Conservation (phyloP, 2,888 invertebrate genomes). For the Tetheella fluctuosa region DNA sequence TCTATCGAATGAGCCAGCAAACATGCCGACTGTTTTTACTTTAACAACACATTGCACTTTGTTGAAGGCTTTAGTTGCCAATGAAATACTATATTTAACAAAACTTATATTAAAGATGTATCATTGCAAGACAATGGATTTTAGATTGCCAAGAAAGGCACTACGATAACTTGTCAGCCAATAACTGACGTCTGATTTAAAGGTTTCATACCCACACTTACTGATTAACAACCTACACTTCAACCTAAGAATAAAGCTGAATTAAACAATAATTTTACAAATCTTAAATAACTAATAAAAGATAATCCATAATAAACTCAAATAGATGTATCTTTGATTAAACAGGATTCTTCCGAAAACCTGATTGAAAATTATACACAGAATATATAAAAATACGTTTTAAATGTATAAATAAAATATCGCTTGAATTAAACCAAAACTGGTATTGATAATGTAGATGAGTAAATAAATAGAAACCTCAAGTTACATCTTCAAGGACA, state of each 20-base stretch:
- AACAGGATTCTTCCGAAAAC: neutral
- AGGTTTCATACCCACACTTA: neutral
- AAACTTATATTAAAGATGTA: neutral
- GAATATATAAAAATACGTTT: neutral
- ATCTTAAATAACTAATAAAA: no score
- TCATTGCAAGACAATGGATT: neutral
- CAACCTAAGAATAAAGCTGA: neutral
- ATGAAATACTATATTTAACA: neutral
- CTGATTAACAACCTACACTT: neutral
- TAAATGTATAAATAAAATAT: neutral
- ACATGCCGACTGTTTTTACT: no score
- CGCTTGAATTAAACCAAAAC: neutral
- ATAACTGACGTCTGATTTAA: neutral
- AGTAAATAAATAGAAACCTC: no score
- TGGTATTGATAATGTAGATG: neutral
- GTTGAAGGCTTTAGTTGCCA: neutral
- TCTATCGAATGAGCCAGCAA: no score
- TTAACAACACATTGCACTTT: no score
- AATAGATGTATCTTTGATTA: neutral
- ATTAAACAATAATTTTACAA: no score
- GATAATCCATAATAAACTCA: no score
- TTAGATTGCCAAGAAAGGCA: neutral
- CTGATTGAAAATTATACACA: neutral
- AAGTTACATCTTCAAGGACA: neutral
- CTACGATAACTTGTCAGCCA: neutral